Evolutionary conservation across 2,113 vertebrate genomes (phyloP), one percentile per base, ranked within the genome.

Genomic region (Telmatochromis sp.): DNA sequence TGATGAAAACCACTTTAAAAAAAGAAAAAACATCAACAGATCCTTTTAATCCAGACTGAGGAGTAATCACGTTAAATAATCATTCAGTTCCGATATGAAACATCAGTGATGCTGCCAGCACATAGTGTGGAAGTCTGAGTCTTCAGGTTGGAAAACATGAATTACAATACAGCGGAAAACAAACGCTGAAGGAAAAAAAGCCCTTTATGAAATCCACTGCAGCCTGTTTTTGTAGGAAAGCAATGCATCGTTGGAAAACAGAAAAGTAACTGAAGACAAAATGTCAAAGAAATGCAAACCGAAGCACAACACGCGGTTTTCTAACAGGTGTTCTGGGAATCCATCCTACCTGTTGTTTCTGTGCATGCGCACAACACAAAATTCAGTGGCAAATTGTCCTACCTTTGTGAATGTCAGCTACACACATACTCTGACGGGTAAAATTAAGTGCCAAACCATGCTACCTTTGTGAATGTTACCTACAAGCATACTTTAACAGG

Each of bases 121-220:
- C 0, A 5, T 1, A 1, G 4, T 1, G 1, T 0, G 33, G 33
- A 21, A 37, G 60, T 57, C 23, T 28, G 51, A 21, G 19, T 17
- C 57, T 37, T 65, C 33, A 40, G 63, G 63, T 40, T 68, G 2
- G 19, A 1, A 40, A 37, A 68, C 7, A 9, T 2, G n/a, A 21
- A 14, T 21, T 40, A 4, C 63, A 68, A 40, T 1, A 13, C 19
- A 13, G 11, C 10, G 1, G 1, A 1, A 40, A 21, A 40, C 33
- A 65, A 12, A 12, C 3, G 1, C 60, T 65, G 60, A 33, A 11
- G 57, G 1, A 0, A 17, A 17, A 54, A 37, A 37, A 63, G 60
- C 31, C 19, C 4, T 65, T 21, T 11, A 65, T 21, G 33, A 55
- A 55, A 37, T 2, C 10, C 60, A 37, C 33, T 21, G 11, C 31